Base-by-base conservation (phyloP, 2,888 invertebrate genomes). In the Eupeodes latifasciatus region DNA sequence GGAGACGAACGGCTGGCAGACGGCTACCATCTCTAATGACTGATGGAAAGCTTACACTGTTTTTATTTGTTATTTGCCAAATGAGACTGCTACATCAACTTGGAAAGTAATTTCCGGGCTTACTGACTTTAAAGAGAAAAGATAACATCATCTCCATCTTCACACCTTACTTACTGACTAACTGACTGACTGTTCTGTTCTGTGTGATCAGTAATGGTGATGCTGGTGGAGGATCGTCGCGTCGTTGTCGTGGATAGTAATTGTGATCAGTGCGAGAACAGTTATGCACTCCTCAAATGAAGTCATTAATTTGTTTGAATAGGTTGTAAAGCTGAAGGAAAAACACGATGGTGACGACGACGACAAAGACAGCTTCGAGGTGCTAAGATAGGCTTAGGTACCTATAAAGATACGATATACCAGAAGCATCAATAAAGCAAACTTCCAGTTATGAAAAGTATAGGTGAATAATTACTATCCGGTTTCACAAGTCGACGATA, bases 261-360 rank as follows among this genome's bases (percentile, higher is more conserved):
- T 2, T 27, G 71, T 53, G 77, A 77, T 77, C 76, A 59, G 36
- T 72, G 85, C 47, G 49, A 74, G 72, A 82, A 86, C 74, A 78
- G 78, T 82, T 82, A 78, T 72, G 49, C 71, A 49, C 85, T 59
- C 76, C 85, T 59, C 76, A 66, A 77, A 77, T 85, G 66, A 85
- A 85, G 77, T 66, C 76, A 72, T 85, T 81, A 81, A 81, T 82
- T 36, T 47, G 19, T 64, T 55, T 53, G n/a, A 51, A 34, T 49
- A 6, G 14, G 19, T 44, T 66, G 10, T 19, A 49, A 66, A 27
- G 14, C 16, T 10, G 4, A 53, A 16, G 53, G 2, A 36, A 69
- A 9, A 7, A 27, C 4, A 27, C 27, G 7, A 44, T 47, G 12
- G 14, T 5, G 40, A 14, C 14, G 44, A 5, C 14, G 34, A 72